Conservation (phyloP, 2,888 invertebrate species). For the Lypha dubia region DNA sequence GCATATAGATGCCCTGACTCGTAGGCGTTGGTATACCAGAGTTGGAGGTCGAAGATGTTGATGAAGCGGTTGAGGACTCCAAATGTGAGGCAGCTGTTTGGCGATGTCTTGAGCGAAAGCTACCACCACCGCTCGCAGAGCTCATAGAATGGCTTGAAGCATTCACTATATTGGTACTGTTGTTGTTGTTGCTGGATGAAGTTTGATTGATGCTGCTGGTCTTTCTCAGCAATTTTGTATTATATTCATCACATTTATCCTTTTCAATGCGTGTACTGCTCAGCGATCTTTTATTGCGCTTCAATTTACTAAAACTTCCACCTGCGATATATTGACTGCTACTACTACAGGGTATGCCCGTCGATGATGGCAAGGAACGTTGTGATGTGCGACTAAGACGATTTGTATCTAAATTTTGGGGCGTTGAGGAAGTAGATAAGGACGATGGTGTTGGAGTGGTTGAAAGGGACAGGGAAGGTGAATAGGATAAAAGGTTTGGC, state of each 20-base stretch:
- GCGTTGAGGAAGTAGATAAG: conserved; percentile 63
- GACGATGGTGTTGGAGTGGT: conserved; percentile 70
- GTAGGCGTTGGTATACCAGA: conserved; percentile 80
- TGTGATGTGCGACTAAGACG: conserved; percentile 76
- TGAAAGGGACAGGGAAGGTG: conserved; percentile 36
- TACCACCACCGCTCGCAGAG: conserved; percentile 36
- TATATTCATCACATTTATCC: conserved; percentile 83
- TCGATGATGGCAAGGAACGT: conserved; percentile 64
- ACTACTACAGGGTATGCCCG: conserved; percentile 70
- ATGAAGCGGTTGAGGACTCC: conserved; percentile 79
- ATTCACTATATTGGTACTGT: conserved; percentile 51
- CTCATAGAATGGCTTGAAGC: conserved; percentile 21
- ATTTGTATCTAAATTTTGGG: conserved; percentile 79
- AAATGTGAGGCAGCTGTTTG: conserved; percentile 35
- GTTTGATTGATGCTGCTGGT: conserved; percentile 76
- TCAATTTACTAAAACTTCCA: conserved; percentile 73
- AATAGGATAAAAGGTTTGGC: conserved; percentile 48
- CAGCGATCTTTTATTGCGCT: conserved; percentile 83
- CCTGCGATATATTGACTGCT: conserved; percentile 61
- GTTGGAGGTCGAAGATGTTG: conserved; percentile 78
- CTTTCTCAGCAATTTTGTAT: conserved; percentile 82
- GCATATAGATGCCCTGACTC: conserved; percentile 74
- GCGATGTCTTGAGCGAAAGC: conserved; percentile 54
- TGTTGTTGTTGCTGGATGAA: conserved; percentile 58
- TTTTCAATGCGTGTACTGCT: conserved; percentile 83